phyloP scores from a whole-genome alignment of 2,797 vertebrate genomes.

The Trichosurus vulpecula region DNA sequence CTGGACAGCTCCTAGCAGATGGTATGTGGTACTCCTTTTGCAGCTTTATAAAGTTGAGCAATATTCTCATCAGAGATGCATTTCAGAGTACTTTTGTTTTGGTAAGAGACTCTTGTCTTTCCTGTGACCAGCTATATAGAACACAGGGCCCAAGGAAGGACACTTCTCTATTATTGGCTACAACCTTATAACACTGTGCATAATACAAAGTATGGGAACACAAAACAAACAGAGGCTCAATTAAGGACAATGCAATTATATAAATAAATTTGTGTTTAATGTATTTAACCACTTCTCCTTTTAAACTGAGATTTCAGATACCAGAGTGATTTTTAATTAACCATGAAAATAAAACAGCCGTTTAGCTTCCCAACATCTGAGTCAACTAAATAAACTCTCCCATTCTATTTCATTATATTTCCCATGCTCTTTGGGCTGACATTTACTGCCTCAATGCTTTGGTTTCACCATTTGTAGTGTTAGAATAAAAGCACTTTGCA shows the following conservation, averaged over 20 bases:
- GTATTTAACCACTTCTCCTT: background rate
- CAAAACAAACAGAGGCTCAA: constrained; percentile 11
- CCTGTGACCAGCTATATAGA: background rate
- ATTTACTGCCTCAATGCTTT: constrained; percentile 13
- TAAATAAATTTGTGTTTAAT: constrained; percentile 17
- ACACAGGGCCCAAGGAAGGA: background rate
- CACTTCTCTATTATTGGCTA: background rate
- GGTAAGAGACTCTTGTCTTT: background rate
- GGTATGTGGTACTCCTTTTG: background rate
- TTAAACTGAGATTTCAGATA: background rate
- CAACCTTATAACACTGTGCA: background rate
- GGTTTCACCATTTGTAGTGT: constrained; percentile 2
- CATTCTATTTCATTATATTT: constrained; percentile 17
- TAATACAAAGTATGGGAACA: constrained; percentile 35
- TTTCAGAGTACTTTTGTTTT: background rate
- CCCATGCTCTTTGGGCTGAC: background rate
- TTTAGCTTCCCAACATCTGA: constrained; percentile 16
- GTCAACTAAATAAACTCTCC: background rate
- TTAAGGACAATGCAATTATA: background rate
- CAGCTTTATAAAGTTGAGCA: background rate
- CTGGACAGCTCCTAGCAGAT: background rate
- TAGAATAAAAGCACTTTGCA: constrained; percentile 24
- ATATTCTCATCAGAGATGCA: background rate
- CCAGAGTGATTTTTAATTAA: constrained; percentile 36
- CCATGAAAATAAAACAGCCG: constrained; percentile 19